Conservation (phyloP, 1,140 invertebrate species). For the Copidosoma floridanum region DNA sequence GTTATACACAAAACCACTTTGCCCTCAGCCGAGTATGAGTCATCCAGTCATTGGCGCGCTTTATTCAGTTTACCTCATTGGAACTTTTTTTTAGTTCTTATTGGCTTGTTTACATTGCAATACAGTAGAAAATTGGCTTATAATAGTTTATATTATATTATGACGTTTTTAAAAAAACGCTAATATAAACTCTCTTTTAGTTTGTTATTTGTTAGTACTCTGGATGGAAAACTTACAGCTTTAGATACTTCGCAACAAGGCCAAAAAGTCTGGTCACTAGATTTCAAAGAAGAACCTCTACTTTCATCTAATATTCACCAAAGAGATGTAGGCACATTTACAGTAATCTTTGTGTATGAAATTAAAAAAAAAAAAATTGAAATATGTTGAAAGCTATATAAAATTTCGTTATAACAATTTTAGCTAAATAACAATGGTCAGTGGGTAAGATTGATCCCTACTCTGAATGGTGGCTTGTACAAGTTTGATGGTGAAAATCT, state of each 20-base stretch:
- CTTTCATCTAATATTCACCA: slow-evolving; percentile 82
- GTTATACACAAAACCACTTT: too few species aligned
- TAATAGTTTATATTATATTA: not conserved
- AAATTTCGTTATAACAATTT: not conserved
- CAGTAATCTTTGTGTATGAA: too few species aligned
- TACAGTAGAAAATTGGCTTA: not conserved
- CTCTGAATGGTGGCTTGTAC: slow-evolving; percentile 85
- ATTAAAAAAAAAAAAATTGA: not conserved
- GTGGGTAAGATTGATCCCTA: slow-evolving; percentile 85
- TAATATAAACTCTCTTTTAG: slow-evolving; percentile 62
- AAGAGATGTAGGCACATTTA: slow-evolving; percentile 64
- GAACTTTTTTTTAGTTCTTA: too few species aligned
- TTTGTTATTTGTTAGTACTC: slow-evolving; percentile 79
- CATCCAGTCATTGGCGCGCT: too few species aligned
- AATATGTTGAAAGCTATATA: not conserved
- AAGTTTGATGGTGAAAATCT: slow-evolving; percentile 87
- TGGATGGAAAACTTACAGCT: slow-evolving; percentile 83
- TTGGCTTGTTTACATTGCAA: too few species aligned
- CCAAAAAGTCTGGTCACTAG: slow-evolving; percentile 70
- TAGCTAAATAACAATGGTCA: slow-evolving; percentile 84
- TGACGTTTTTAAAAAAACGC: too few species aligned
- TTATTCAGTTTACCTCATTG: too few species aligned
- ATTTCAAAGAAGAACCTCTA: slow-evolving; percentile 71
- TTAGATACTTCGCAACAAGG: slow-evolving; percentile 69
- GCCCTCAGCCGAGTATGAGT: too few species aligned